phyloP scores from a whole-genome alignment of 37 sponge, comb jelly and placozoan genomes.

The Ianthella basta region DNA sequence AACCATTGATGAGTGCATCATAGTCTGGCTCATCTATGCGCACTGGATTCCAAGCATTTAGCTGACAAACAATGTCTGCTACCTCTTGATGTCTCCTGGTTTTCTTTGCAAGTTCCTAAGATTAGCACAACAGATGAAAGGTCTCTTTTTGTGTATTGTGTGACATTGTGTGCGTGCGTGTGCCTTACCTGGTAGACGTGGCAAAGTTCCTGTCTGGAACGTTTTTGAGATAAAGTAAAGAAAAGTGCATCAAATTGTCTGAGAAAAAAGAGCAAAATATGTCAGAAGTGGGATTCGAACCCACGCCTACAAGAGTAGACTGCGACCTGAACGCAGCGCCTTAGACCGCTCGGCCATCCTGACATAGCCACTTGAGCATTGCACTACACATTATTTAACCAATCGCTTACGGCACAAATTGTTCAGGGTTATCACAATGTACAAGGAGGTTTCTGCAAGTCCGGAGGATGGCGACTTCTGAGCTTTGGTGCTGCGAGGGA shows the following conservation, averaged over 20 bases:
- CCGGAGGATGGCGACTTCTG: too few relatives aligned
- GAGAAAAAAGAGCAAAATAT: conserved; percentile 46
- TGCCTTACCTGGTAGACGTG: conserved; percentile 58
- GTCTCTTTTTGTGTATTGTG: not conserved
- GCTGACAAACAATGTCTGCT: conserved; percentile 49
- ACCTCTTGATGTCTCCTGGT: not conserved
- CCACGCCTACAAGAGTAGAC: conserved; percentile 96
- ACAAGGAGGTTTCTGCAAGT: too few relatives aligned
- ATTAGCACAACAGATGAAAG: not conserved
- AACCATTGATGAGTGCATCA: conserved; percentile 61
- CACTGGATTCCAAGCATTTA: conserved; percentile 78
- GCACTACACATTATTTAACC: not conserved
- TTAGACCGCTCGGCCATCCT: conserved; percentile 98
- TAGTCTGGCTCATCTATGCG: conserved; percentile 84
- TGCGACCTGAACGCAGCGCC: conserved; percentile 98
- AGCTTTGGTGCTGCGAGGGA: not conserved
- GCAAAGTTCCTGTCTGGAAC: conserved; percentile 58
- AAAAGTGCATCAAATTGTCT: conserved; percentile 62
- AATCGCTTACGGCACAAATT: not conserved
- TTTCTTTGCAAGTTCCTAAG: conserved; percentile 52
- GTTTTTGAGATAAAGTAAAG: conserved; percentile 18
- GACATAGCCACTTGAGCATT: conserved; percentile 29
- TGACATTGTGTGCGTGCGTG: not conserved
- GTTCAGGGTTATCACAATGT: not conserved
- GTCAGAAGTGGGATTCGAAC: conserved; percentile 98